phyloP scores from a whole-genome alignment of 2,888 invertebrate species.

The Polymixis flavicincta region DNA sequence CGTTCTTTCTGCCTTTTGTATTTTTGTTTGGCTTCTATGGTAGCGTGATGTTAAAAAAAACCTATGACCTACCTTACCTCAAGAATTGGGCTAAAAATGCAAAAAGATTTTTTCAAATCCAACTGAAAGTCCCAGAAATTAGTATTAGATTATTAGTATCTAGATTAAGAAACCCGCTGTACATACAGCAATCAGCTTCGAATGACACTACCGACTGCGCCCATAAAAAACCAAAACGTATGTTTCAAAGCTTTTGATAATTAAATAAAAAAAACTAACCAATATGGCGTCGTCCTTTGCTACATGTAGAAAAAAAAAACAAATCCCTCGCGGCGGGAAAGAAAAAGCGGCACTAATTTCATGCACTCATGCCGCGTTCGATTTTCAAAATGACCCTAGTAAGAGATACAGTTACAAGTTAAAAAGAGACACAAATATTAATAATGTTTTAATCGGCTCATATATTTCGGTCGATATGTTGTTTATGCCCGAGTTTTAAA shows the following conservation, averaged over 20 bases:
- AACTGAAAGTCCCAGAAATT: not conserved
- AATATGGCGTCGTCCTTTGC: constrained; percentile 86
- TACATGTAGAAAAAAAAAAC: constrained; percentile 78
- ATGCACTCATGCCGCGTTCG: constrained; percentile 85
- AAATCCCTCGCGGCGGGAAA: constrained; percentile 86
- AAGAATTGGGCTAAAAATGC: not conserved
- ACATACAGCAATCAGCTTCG: constrained; percentile 58
- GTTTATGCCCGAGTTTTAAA: constrained; percentile 75
- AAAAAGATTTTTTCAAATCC: not conserved
- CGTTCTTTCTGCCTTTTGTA: no score
- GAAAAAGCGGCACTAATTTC: constrained; percentile 89
- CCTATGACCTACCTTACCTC: not conserved
- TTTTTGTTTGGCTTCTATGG: no score
- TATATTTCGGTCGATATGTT: constrained; percentile 86
- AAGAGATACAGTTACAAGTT: constrained; percentile 64
- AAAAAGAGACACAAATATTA: constrained; percentile 74
- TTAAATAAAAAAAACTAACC: constrained; percentile 77
- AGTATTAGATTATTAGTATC: not conserved
- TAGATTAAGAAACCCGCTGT: constrained; percentile 43
- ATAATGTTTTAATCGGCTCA: constrained; percentile 89
- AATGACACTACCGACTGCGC: constrained; percentile 66
- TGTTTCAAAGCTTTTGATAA: constrained; percentile 74
- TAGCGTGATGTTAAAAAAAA: no score
- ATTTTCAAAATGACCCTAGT: constrained; percentile 84
- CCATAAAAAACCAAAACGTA: constrained; percentile 72